Evolutionary conservation across 2,113 vertebrate genomes (phyloP).

Genomic region (Eira barbara): DNA sequence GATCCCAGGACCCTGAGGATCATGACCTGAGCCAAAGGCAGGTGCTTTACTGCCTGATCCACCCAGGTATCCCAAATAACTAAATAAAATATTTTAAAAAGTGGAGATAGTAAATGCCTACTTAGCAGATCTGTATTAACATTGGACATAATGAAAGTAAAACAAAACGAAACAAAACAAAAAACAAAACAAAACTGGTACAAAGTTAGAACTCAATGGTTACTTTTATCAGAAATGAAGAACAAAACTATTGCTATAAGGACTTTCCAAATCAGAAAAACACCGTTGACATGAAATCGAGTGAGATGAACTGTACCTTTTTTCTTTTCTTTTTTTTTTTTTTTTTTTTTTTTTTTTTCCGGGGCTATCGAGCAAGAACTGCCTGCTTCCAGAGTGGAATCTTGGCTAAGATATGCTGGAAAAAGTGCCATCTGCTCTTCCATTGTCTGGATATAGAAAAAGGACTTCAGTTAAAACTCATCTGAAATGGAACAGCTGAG

Average conservation of each 20-base stretch:
- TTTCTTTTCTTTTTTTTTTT: background rate
- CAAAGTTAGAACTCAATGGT: background rate
- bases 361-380: background rate
- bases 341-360: background rate
- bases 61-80: background rate
- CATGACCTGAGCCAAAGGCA: too few species aligned
- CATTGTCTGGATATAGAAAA: conserved; percentile 58
- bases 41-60: too few species aligned
- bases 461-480: conserved; percentile 22
- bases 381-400: conserved; percentile 17
- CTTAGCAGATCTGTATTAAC: background rate
- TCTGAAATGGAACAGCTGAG: conserved; percentile 3
- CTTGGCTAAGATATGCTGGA: conserved; percentile 2
- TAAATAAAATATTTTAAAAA: background rate
- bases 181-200: too few species aligned
- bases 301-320: background rate
- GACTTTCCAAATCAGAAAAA: background rate
- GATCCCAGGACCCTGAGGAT: too few species aligned
- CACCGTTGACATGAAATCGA: background rate
- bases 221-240: background rate
- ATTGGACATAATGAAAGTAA: background rate
- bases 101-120: background rate
- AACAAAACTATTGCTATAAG: background rate
- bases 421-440: conserved; percentile 19
- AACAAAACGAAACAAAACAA: too few species aligned